A percentile compares a stretch with the other conserved stretches of the same genome.
phyloP scores from a whole-genome alignment of 2,888 invertebrate genomes.

The Stenodema calcarata region DNA sequence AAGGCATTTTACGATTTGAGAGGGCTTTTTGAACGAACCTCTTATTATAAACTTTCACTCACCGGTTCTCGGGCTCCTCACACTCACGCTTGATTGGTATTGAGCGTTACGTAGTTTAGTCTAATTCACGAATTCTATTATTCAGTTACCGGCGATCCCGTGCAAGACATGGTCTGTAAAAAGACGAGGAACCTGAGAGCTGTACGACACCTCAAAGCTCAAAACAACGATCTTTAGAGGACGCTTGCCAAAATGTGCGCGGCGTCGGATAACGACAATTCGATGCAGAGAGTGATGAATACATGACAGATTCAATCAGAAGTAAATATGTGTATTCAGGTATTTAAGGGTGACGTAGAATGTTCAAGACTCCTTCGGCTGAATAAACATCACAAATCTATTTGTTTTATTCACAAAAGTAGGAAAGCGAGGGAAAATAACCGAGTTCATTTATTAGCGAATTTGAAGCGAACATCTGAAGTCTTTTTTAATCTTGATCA shows the following conservation, averaged over 20 bases:
- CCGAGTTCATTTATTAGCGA: too few relatives aligned
- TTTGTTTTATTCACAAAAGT: background rate
- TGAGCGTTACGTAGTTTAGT: too few relatives aligned
- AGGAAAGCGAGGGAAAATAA: too few relatives aligned
- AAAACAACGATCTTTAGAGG: background rate
- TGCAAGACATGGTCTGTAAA: conserved; percentile 23
- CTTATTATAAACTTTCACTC: too few relatives aligned
- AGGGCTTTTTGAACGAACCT: too few relatives aligned
- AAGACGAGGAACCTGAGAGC: background rate
- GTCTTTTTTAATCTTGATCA: too few relatives aligned
- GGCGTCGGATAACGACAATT: background rate
- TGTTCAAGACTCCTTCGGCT: background rate
- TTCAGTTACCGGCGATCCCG: conserved; percentile 27
- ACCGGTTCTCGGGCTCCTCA: too few relatives aligned
- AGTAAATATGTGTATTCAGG: background rate
- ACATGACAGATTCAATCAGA: background rate
- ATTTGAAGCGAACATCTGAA: too few relatives aligned
- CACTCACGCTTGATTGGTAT: too few relatives aligned
- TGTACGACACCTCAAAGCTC: background rate
- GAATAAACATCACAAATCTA: background rate
- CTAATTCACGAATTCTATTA: background rate
- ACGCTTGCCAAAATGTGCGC: background rate
- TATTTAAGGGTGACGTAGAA: background rate
- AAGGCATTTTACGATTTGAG: too few relatives aligned
- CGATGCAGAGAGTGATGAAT: background rate